These are phyloP conservation scores for Aythya baeri DNA, from an alignment of 2,113 vertebrate genomes.

Conservation along the genomic window DNA sequence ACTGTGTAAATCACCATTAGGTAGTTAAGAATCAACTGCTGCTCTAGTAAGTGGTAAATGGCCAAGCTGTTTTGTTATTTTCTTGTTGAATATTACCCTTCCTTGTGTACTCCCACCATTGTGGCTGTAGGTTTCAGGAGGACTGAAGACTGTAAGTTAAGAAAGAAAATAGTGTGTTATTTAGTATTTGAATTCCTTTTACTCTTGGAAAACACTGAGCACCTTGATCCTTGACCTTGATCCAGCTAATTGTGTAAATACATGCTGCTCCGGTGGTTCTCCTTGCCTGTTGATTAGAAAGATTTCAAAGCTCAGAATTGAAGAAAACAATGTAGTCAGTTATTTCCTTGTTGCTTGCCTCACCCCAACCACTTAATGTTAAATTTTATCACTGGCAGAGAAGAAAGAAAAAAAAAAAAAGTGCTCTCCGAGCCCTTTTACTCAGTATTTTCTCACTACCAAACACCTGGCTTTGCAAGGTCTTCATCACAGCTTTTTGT, in stretches of 20 bases:
- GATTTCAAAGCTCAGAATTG: not conserved
- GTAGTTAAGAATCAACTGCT: not conserved
- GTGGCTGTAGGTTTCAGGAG: not conserved
- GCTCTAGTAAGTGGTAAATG: not conserved
- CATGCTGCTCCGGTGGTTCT: not conserved
- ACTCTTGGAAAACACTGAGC: not conserved
- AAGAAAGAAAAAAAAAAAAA: not conserved
- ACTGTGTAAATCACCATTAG: accelerated
- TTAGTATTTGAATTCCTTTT: not conserved
- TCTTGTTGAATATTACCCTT: not conserved
- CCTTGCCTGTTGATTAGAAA: not conserved
- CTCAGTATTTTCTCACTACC: not conserved
- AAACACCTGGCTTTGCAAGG: not conserved
- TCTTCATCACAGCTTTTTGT: not conserved
- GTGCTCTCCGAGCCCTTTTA: accelerated
- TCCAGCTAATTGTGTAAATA: not conserved
- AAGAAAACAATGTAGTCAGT: not conserved
- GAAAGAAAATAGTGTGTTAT: not conserved
- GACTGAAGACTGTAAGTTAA: not conserved
- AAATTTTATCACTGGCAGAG: not conserved
- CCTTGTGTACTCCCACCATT: not conserved
- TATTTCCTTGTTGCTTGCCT: not conserved
- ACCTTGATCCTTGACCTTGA: accelerated
- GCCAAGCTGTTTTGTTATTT: not conserved
- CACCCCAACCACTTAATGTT: not conserved